These are phyloP conservation scores for Hydrozoanthus gracilis DNA, from an alignment of 92 coral and sea anemone genomes.

Conservation along the genomic window DNA sequence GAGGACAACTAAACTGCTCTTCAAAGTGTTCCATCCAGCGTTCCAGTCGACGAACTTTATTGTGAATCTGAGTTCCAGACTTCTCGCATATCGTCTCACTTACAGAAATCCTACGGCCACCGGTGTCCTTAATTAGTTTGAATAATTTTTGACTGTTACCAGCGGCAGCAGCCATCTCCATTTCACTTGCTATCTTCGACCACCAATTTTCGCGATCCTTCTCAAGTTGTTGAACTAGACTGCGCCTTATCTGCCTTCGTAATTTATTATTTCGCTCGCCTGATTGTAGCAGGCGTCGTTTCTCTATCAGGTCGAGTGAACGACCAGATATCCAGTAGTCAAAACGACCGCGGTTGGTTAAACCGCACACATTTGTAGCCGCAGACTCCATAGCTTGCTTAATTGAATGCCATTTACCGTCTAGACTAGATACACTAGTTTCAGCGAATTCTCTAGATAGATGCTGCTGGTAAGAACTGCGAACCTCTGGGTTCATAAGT, in stretches of 20 bases:
- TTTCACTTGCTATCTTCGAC: not conserved
- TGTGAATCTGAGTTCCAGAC: not conserved
- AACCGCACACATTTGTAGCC: not conserved
- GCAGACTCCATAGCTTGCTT: not conserved
- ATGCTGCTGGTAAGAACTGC: not conserved
- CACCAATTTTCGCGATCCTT: not conserved
- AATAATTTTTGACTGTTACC: no score
- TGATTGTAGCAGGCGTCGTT: rapidly evolving
- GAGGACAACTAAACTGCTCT: not conserved
- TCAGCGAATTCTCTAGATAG: not conserved
- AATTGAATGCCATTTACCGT: not conserved
- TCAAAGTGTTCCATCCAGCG: not conserved
- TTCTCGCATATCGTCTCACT: not conserved
- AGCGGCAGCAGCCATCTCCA: not conserved
- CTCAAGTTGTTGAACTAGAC: not conserved
- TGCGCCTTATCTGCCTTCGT: not conserved
- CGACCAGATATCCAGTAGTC: not conserved
- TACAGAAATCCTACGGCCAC: not conserved
- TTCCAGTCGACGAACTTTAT: not conserved
- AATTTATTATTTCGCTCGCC: rapidly evolving
- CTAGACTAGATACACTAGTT: not conserved
- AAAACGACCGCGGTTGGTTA: not conserved
- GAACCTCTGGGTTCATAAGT: not conserved
- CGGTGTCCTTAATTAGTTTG: not conserved
- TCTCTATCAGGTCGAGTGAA: not conserved